Base-by-base conservation (phyloP, 2,113 vertebrate genomes). In the Psilopsiagon aurifrons region DNA sequence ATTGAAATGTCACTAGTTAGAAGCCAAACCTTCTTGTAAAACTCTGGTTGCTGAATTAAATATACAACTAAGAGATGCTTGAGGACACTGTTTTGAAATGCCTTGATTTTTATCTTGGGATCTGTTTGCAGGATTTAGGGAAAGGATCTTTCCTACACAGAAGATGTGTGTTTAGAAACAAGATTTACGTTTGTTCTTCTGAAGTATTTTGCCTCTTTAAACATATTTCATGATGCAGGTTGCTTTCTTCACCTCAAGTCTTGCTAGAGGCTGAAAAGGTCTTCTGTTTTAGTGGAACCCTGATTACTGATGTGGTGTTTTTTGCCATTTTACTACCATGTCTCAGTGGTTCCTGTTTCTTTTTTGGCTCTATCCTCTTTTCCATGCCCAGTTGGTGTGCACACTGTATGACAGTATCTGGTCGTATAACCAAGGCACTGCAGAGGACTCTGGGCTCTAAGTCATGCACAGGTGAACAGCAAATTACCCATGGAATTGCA, bases 31-130 rank as follows among this genome's bases (percentile, higher is more conserved):
- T 86, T 31, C 60, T 67, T 69, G 70, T 78, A 89, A 81, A 94
- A 93, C 49, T 94, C 86, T 7, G 54, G 81, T 24, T 91, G 66
- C 77, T 77, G 91, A 93, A 96, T 94, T 94, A 92, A 91, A 74
- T 87, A 86, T 54, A 75, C 76, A 80, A 37, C 77, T 62, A 59
- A 78, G 51, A 88, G 51, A 57, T 0, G 4, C 86, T 94, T 62
- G 69, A 93, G 83, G 88, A 67, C 41, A 49, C 57, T 70, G 27
- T 49, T 95, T 94, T 55, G 28, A 67, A 74, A 37, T 62, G 43
- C 37, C 39, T 66, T 41, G n/a, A 51, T 78, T 90, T 95, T 81
- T 87, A 23, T 69, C 79, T 79, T 85, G 74, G 71, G 74, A 71
- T 81, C 47, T 86, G 22, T 31, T 78, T 76, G 24, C 18, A 49